Conservation (phyloP, 2,113 vertebrate genomes). For the Camarhynchus parvulus region DNA sequence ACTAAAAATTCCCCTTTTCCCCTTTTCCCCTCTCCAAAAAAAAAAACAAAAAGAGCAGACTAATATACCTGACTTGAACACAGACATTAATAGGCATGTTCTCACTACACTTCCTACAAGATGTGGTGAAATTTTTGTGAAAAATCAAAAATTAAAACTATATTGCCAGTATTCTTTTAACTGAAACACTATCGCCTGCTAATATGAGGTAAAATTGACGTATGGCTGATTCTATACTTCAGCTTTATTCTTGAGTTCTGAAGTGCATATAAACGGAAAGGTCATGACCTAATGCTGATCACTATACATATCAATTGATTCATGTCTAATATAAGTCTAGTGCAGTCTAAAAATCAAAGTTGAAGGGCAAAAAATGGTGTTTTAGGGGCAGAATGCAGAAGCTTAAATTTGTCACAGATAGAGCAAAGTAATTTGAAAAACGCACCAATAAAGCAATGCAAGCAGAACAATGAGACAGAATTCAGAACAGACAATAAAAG, state of each 20-base stretch:
- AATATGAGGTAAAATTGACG: not conserved
- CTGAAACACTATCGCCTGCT: not conserved
- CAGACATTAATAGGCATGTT: not conserved
- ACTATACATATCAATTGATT: slow-evolving; percentile 2
- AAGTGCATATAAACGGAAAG: not conserved
- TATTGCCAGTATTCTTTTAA: not conserved
- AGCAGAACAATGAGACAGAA: not conserved
- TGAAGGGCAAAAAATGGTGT: not conserved
- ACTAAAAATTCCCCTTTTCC: not conserved
- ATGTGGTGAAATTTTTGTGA: not conserved
- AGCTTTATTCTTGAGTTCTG: not conserved
- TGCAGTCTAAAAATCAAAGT: not conserved
- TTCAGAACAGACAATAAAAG: not conserved
- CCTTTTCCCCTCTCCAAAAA: not conserved
- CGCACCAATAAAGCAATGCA: not conserved
- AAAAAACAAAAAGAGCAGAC: not conserved
- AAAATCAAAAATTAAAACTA: not conserved
- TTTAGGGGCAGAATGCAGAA: not conserved
- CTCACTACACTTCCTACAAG: not conserved
- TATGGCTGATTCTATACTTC: not conserved
- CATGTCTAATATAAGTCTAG: not conserved
- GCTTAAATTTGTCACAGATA: not conserved
- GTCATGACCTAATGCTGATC: slow-evolving; percentile 5
- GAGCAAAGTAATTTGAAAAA: not conserved
- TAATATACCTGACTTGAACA: not conserved